Conservation (phyloP, 2,113 vertebrate species). For the Chlorodrepanis virens region DNA sequence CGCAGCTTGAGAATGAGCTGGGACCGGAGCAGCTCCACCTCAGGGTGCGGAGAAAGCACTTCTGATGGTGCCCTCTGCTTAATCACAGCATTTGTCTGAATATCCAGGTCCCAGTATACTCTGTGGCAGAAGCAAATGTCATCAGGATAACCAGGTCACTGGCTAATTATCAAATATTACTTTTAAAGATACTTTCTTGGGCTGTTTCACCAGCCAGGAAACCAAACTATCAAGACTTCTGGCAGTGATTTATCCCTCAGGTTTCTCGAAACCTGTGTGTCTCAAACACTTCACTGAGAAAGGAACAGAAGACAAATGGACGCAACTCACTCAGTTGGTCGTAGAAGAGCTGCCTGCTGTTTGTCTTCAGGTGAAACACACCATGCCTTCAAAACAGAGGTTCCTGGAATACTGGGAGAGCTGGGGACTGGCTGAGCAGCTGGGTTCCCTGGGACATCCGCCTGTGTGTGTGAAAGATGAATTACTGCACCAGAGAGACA, state of each 20-base stretch:
- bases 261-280: not conserved
- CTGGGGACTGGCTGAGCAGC: constrained; percentile 84
- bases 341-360: constrained; percentile 79
- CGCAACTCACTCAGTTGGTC: constrained; percentile 87
- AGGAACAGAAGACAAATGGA: not conserved
- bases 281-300: not conserved
- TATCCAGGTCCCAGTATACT: constrained; percentile 94
- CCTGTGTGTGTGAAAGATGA: constrained; percentile 45
- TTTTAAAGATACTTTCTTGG: not conserved
- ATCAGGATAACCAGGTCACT: not conserved
- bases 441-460: constrained; percentile 73
- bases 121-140: constrained; percentile 58
- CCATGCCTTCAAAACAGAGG: constrained; percentile 82
- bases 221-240: not conserved
- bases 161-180: not conserved
- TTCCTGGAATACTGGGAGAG: constrained; percentile 86
- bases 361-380: constrained; percentile 84
- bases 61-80: constrained; percentile 80
- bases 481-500: not conserved
- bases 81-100: constrained; percentile 93
- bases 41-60: constrained; percentile 87
- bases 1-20: constrained; percentile 93
- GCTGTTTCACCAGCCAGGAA: not conserved
- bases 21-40: constrained; percentile 92
- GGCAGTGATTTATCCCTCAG: not conserved